Conservation (phyloP, 2,113 vertebrate species). For the Oryctolagus cuniculus region mOryCun1.1 NC_091441.1:56334001-56334500, state of each 20-base stretch:
- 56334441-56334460: slow-evolving; percentile 87
- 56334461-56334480: slow-evolving; percentile 86
- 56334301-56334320: slow-evolving; percentile 88
- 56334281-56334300: slow-evolving; percentile 87
- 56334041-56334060: slow-evolving; percentile 67
- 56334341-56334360: slow-evolving; percentile 89
- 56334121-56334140: slow-evolving; percentile 60
- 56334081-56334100: slow-evolving; percentile 27
- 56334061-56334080: slow-evolving; percentile 57
- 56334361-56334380: slow-evolving; percentile 90
- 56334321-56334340: slow-evolving; percentile 88
- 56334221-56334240: slow-evolving; percentile 86
- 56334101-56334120: slow-evolving; percentile 70
- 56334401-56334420: slow-evolving; percentile 87
- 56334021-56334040: slow-evolving; percentile 62
- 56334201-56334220: slow-evolving; percentile 81
- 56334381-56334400: slow-evolving; percentile 88
- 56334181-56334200: slow-evolving; percentile 69
- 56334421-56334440: slow-evolving; percentile 86
- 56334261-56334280: slow-evolving; percentile 85
- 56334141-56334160: slow-evolving; percentile 69
- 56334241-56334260: slow-evolving; percentile 91
- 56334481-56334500: slow-evolving; percentile 82
- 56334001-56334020: slow-evolving; percentile 29
- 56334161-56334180: slow-evolving; percentile 67